These are phyloP conservation scores for Ophioninae sp. DNA, from an alignment of 2,888 invertebrate genomes.

Conservation along the genomic window DNA sequence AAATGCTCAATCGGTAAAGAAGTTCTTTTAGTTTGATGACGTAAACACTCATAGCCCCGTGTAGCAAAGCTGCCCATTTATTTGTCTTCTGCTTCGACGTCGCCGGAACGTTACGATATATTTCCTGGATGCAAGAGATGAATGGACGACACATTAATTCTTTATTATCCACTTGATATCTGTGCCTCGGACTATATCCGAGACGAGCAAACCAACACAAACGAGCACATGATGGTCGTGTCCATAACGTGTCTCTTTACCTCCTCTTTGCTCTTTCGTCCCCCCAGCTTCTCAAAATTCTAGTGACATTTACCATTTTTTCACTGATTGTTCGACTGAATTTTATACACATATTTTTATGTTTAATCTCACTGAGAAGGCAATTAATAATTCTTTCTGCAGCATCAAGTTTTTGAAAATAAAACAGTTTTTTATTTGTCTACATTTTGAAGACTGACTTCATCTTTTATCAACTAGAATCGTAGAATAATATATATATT, in stretches of 20 bases:
- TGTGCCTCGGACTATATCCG: constrained; percentile 41
- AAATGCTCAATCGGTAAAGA: not conserved
- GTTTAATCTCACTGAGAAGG: not conserved
- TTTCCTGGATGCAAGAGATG: constrained; percentile 49
- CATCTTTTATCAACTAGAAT: too few relatives aligned
- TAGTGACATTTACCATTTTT: not conserved
- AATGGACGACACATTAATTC: constrained; percentile 56
- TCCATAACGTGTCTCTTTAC: not conserved
- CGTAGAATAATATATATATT: too few relatives aligned
- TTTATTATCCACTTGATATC: constrained; percentile 62
- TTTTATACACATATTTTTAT: not conserved
- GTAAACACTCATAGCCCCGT: not conserved
- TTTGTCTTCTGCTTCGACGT: constrained; percentile 16
- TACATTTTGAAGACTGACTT: too few relatives aligned
- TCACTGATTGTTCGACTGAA: not conserved
- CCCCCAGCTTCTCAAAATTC: too few relatives aligned
- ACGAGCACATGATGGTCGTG: not conserved
- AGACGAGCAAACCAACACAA: constrained; percentile 49
- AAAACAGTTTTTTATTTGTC: not conserved
- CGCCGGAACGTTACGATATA: constrained; percentile 39
- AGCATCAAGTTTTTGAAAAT: not conserved
- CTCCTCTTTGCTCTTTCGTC: not conserved
- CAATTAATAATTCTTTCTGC: not conserved
- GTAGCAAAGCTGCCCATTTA: not conserved
- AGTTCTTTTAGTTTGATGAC: not conserved